Base-by-base conservation (phyloP, 2,113 vertebrate species). In the Tauraco erythrolophus region DNA sequence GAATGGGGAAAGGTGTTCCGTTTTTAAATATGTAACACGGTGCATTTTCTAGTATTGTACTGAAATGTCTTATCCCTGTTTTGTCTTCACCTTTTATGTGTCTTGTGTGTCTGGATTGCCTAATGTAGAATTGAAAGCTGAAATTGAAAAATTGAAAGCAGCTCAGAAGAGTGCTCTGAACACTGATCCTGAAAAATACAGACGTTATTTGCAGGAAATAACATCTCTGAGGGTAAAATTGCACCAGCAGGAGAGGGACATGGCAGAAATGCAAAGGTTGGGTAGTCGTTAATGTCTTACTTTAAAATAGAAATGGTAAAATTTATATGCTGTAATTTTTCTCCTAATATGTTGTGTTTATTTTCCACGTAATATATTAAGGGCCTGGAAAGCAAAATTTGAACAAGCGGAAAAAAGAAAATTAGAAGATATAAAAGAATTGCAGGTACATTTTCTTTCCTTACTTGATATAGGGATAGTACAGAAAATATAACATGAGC, bases 91-190 rank as follows among this genome's bases (percentile, higher is more conserved):
- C 75, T 64, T 77, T 65, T 19, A 4, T 8, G 0, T 53, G 16
- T 64, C 15, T 22, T 77, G 0, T 61, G 5, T 79, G 30, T 77
- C 50, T 86, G 61, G 8, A 93, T 92, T 94, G 31, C 86, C 27
- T 66, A 37, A 57, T 96, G 65, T 89, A 99, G 99, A 99, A 89
- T 75, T 99, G 94, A 99, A 99, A 97, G 98, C 99, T 64, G 99
- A 99, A 98, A 99, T 99, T 92, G 99, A 99, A 94, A 99, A 99
- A 95, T 97, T 99, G 84, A 99, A 98, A 84, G 98, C 99, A 4
- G 99, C 99, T 76, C 99, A 99, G 96, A 99, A 97, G 96, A 99
- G 97, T 39, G 95, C 97, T 54, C 97, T 97, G 74, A 99, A 98
- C 57, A 84, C 98, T 21, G 98, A 99, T 84, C 99, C 99, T 17